Conservation (phyloP, 1,140 invertebrate genomes). For the Venustaconcha ellipsiformis region DNA sequence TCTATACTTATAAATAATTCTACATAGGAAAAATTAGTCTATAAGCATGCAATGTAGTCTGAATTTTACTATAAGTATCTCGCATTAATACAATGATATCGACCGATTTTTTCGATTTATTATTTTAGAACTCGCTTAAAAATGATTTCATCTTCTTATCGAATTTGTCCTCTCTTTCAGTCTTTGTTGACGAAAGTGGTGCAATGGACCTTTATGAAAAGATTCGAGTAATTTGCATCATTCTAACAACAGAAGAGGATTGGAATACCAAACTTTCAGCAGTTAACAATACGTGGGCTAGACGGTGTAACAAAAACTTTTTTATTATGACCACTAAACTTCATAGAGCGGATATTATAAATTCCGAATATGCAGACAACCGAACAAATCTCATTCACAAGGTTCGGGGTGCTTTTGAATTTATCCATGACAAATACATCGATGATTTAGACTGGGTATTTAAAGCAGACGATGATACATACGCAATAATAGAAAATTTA, state of each 20-base stretch:
- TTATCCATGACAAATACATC: slow-evolving; percentile 30
- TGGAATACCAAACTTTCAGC: slow-evolving; percentile 21
- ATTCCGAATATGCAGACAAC: slow-evolving; percentile 20
- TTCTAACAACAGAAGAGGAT: slow-evolving; percentile 32
- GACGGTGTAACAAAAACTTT: slow-evolving; percentile 37
- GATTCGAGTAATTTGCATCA: slow-evolving; percentile 33
- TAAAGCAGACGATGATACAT: slow-evolving; percentile 73
- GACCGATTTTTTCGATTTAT: no score
- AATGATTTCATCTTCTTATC: no score
- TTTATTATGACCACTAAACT: slow-evolving; percentile 22
- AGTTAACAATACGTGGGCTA: slow-evolving; percentile 42
- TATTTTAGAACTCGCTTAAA: no score
- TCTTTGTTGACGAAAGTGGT: not conserved
- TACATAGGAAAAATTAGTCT: no score
- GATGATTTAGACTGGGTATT: slow-evolving; percentile 57
- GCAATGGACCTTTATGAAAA: slow-evolving; percentile 3
- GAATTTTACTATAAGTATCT: no score
- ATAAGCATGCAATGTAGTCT: no score
- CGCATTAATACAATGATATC: no score
- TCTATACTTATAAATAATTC: no score
- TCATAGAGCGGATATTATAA: slow-evolving; percentile 25
- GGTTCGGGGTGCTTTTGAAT: slow-evolving; percentile 21
- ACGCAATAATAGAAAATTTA: slow-evolving; percentile 91
- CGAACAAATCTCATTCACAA: slow-evolving; percentile 33
- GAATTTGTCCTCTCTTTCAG: not conserved